Evolutionary conservation across 2,888 invertebrate genomes (phyloP).

Genomic region (Lasioglossum morio): DNA sequence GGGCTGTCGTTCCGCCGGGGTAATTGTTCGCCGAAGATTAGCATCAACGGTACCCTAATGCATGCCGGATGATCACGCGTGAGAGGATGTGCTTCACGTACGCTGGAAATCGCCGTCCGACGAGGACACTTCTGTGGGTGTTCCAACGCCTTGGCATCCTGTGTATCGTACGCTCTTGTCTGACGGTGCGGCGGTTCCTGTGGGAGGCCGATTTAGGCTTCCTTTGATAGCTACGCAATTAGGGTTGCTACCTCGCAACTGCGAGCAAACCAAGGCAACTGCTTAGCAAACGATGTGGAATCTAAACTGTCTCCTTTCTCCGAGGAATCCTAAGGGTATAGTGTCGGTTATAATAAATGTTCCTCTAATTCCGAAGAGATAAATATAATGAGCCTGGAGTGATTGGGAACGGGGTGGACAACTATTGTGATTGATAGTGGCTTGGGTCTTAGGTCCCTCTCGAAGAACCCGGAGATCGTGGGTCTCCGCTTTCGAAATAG

Average conservation of each 20-base stretch:
- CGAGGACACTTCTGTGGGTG: constrained; percentile 31
- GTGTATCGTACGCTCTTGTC: neutral
- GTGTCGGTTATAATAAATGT: neutral
- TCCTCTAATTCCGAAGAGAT: neutral
- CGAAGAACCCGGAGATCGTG: neutral
- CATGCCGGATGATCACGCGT: constrained; percentile 16
- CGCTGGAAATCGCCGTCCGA: constrained; percentile 20
- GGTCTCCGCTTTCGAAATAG: neutral
- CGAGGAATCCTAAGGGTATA: neutral
- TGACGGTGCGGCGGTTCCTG: constrained; percentile 4
- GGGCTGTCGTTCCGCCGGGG: constrained; percentile 38
- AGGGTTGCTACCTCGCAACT: neutral
- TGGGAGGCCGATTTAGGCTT: neutral
- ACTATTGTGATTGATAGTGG: constrained; percentile 4
- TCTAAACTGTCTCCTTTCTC: neutral
- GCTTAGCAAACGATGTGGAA: neutral
- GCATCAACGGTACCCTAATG: constrained; percentile 38
- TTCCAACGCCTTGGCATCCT: constrained; percentile 8
- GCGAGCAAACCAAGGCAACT: neutral
- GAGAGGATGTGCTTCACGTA: constrained; percentile 23
- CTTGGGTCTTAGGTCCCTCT: constrained; percentile 8
- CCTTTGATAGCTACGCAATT: constrained; percentile 10
- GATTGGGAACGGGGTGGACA: constrained; percentile 11
- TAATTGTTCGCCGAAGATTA: constrained; percentile 56
- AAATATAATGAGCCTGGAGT: neutral